Evolutionary conservation across 2,888 invertebrate species (phyloP).

Genomic region (Homarus gammarus): DNA sequence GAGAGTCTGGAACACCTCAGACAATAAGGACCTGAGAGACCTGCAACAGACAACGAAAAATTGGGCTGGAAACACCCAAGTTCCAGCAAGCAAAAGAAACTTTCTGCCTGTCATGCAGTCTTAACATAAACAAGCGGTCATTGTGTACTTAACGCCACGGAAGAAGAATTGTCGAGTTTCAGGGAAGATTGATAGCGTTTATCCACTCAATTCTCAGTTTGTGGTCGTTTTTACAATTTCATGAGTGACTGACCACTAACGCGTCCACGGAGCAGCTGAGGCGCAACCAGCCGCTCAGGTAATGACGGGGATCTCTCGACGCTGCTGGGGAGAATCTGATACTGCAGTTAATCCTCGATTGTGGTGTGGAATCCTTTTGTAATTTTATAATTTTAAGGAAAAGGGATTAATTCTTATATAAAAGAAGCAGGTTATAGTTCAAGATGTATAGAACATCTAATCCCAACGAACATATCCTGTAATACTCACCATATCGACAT

Average conservation of each 20-base stretch:
- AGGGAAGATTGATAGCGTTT: conserved; percentile 10
- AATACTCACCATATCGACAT: too few species aligned
- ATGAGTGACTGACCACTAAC: neutral
- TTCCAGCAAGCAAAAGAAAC: neutral
- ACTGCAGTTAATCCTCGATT: neutral
- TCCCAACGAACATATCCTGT: too few species aligned
- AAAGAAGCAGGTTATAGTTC: too few species aligned
- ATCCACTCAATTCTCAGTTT: conserved; percentile 5
- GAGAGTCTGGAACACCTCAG: too few species aligned
- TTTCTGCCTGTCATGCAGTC: neutral
- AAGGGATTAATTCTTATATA: too few species aligned
- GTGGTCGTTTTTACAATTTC: conserved; percentile 10
- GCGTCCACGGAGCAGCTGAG: neutral
- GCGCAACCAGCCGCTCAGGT: neutral
- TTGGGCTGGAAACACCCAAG: neutral
- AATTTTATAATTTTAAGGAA: too few species aligned
- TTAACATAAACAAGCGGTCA: neutral
- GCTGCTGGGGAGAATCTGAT: neutral
- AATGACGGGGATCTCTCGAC: neutral
- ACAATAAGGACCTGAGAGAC: neutral
- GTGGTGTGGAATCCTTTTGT: too few species aligned
- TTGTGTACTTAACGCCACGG: conserved; percentile 6
- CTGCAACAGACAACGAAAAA: neutral
- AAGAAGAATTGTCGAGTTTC: neutral
- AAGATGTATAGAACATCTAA: too few species aligned